A percentile compares a stretch with the other conserved stretches of the same genome.
phyloP scores from a whole-genome alignment of 2,888 invertebrate genomes.

The Philhelius pedissequus region DNA sequence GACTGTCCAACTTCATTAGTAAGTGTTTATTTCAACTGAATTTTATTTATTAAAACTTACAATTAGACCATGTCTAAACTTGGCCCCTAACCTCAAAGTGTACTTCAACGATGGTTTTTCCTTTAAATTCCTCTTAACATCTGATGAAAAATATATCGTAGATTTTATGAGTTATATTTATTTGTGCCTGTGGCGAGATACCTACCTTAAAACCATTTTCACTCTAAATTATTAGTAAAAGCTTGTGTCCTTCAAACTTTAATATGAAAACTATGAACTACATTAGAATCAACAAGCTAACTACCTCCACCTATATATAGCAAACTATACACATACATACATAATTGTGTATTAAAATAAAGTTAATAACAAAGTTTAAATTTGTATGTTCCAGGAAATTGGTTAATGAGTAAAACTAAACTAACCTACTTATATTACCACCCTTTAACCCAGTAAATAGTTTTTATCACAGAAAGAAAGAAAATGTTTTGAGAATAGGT shows the following conservation, averaged over 20 bases:
- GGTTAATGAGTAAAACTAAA: conserved; percentile 8
- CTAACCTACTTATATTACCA: not conserved
- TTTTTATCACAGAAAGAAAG: not conserved
- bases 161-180: not conserved
- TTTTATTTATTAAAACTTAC: not conserved
- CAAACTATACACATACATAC: not conserved
- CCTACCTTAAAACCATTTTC: not conserved
- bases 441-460: not conserved
- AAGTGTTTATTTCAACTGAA: conserved; percentile 10
- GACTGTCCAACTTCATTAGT: conserved; percentile 44
- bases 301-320: not conserved
- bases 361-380: conserved; percentile 9
- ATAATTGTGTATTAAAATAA: not conserved
- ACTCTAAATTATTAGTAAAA: conserved; percentile 7
- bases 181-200: not conserved
- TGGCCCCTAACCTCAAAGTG: not conserved
- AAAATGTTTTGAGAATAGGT: not conserved
- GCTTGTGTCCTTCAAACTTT: conserved; percentile 12
- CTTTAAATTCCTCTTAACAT: not conserved
- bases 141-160: not conserved
- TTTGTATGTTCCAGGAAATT: conserved; percentile 18
- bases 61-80: not conserved
- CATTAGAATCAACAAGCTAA: conserved; percentile 3
- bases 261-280: not conserved
- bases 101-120: not conserved